Base-by-base conservation (phyloP, 2,113 vertebrate genomes). In the Fulica atra region DNA sequence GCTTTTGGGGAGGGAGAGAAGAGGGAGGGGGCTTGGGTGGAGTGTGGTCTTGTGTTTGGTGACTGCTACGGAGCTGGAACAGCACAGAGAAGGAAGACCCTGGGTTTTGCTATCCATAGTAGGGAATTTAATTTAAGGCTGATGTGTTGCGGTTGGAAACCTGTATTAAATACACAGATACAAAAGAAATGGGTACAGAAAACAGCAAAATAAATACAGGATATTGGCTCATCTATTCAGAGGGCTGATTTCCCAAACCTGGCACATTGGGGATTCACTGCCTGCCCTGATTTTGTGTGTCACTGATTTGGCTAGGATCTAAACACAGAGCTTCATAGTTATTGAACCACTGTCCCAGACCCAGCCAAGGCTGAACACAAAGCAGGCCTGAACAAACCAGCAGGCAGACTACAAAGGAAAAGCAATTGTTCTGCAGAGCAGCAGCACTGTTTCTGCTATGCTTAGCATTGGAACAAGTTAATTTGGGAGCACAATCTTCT, bases 391-490 rank as follows among this genome's bases (percentile, higher is more conserved):
- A 98, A 92, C 64, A 72, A 97, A 96, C 59, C 97, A 97, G 95
- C 86, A 13, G 96, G 96, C 78, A 94, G 85, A 95, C 88, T 64
- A 96, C 95, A 89, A 94, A 93, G 94, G 94, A 61, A 87, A 97
- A 96, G 89, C 91, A 97, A 98, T 98, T 97, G 97, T 96, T 97
- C 96, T 95, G 91, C 94, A 94, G 96, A 95, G 92, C 93, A 94
- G 93, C 90, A 94, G 93, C 91, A 65, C 51, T 82, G 69, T 89
- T 88, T 96, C 95, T 90, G 92, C 94, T 97, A 95, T 89, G 94
- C 95, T 97, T 92, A 94, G 94, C 96, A 97, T 97, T 51, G n/a
- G 97, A 98, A 98, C 97, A 98, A 98, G 97, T 98, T 98, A 97
- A 98, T 98, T 98, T 97, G 96, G 92, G 97, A 97, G 92, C 91